Percentiles rank a stretch among this genome's conserved stretches.
These are phyloP conservation scores for Dasypogon diadema DNA, from an alignment of 2,888 invertebrate species.

Conservation along the genomic window DNA sequence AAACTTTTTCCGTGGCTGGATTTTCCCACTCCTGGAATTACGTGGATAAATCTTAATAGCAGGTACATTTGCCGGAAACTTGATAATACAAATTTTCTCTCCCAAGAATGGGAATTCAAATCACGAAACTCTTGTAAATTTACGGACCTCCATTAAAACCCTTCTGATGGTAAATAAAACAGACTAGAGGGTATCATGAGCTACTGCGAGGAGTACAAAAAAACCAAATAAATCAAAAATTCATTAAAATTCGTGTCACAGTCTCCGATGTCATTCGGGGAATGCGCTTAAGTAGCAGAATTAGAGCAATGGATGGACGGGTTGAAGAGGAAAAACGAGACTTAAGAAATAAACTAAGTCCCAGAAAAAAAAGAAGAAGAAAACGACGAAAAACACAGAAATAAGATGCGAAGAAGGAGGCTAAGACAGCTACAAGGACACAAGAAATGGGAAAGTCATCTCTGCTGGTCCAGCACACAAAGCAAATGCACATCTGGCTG, in stretches of 20 bases:
- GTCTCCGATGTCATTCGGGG: constrained; percentile 36
- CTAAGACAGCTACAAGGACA: neutral
- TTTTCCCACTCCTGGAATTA: neutral
- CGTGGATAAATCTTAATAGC: constrained; percentile 30
- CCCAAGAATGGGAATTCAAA: constrained; percentile 31
- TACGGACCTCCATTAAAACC: constrained; percentile 37
- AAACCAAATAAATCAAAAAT: constrained; percentile 47
- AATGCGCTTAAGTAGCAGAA: constrained; percentile 50
- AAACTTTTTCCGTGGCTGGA: neutral
- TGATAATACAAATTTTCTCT: constrained; percentile 18
- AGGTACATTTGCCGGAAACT: constrained; percentile 26
- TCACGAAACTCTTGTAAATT: constrained; percentile 49
- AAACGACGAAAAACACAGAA: neutral
- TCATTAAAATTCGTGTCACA: constrained; percentile 53
- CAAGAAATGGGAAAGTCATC: neutral
- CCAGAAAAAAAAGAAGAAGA: neutral
- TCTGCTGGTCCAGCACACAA: neutral
- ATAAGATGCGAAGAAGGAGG: neutral
- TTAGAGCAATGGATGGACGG: constrained; percentile 33
- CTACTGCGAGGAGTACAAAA: constrained; percentile 1
- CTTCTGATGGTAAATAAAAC: constrained; percentile 43
- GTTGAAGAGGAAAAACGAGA: neutral
- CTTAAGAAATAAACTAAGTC: constrained; percentile 29
- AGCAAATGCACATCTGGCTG: constrained; percentile 46
- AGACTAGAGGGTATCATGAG: constrained; percentile 32